Percentiles rank a stretch among this genome's conserved stretches.
Conservation (phyloP, 1,140 invertebrate species). For the Papilio helenus region DNA sequence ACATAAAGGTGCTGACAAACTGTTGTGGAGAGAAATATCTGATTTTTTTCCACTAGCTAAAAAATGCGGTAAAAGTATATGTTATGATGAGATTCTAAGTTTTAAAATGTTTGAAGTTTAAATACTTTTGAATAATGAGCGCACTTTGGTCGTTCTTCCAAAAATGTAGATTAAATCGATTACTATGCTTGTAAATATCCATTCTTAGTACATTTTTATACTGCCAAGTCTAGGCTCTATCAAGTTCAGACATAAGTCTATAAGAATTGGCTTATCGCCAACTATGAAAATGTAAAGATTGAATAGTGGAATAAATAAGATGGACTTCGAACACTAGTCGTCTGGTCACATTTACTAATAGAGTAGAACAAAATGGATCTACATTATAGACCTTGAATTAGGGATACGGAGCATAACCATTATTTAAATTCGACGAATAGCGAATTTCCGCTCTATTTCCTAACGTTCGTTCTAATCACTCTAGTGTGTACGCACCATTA, state of each 20-base stretch:
- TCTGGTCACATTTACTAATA: neutral
- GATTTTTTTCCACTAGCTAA: no score
- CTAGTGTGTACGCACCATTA: constrained; percentile 1
- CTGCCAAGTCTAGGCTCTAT: neutral
- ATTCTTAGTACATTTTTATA: neutral
- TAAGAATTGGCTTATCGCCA: neutral
- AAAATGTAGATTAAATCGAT: neutral
- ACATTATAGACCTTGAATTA: neutral
- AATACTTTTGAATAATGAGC: no score
- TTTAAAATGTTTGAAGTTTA: no score
- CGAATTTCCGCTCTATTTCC: neutral
- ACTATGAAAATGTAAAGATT: neutral
- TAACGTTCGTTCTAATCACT: constrained; percentile 1
- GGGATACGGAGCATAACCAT: neutral
- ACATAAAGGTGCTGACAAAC: neutral
- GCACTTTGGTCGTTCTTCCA: no score
- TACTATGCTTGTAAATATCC: neutral
- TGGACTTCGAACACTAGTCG: neutral
- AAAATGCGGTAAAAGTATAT: no score
- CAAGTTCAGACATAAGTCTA: neutral
- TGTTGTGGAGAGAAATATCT: neutral
- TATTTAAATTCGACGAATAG: neutral
- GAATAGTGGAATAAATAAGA: neutral
- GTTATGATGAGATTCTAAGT: no score
- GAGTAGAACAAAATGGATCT: neutral